A percentile compares a stretch with the other conserved stretches of the same genome.
Conservation (phyloP, 2,888 invertebrate species). For the Pachliopta kotzebuea region DNA sequence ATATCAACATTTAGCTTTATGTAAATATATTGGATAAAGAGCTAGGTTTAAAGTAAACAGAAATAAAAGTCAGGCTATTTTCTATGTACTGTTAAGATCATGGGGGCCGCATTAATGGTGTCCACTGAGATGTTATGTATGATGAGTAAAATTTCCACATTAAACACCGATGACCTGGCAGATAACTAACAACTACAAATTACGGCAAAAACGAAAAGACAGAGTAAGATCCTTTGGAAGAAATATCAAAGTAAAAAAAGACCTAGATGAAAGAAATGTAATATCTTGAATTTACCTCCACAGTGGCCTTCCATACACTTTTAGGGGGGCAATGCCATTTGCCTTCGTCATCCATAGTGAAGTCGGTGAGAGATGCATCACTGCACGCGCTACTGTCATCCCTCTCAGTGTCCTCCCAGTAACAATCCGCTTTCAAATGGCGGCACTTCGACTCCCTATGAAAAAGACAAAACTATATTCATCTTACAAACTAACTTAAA, state of each 20-base stretch:
- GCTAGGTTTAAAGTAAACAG: too few relatives aligned
- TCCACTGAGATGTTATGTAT: too few relatives aligned
- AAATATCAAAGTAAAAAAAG: not conserved
- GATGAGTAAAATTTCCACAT: too few relatives aligned
- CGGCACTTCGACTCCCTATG: slow-evolving; percentile 58
- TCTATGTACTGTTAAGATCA: too few relatives aligned
- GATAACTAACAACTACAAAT: too few relatives aligned
- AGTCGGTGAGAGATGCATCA: slow-evolving; percentile 68
- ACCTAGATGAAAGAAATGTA: not conserved
- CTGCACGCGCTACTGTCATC: slow-evolving; percentile 74
- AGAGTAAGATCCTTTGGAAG: too few relatives aligned
- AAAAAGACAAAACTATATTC: not conserved
- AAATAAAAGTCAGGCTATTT: too few relatives aligned
- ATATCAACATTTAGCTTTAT: too few relatives aligned
- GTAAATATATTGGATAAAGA: too few relatives aligned
- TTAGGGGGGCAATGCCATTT: slow-evolving; percentile 90
- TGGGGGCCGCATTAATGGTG: too few relatives aligned
- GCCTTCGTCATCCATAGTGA: slow-evolving; percentile 69
- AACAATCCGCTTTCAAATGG: slow-evolving; percentile 52
- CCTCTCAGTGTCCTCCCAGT: slow-evolving; percentile 57
- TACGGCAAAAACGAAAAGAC: too few relatives aligned
- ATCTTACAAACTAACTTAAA: not conserved
- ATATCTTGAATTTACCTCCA: slow-evolving; percentile 78
- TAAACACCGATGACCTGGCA: too few relatives aligned
- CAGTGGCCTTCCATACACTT: slow-evolving; percentile 88